Conservation (phyloP, 2,888 invertebrate genomes). For the Pterobdella sp. region DNA sequence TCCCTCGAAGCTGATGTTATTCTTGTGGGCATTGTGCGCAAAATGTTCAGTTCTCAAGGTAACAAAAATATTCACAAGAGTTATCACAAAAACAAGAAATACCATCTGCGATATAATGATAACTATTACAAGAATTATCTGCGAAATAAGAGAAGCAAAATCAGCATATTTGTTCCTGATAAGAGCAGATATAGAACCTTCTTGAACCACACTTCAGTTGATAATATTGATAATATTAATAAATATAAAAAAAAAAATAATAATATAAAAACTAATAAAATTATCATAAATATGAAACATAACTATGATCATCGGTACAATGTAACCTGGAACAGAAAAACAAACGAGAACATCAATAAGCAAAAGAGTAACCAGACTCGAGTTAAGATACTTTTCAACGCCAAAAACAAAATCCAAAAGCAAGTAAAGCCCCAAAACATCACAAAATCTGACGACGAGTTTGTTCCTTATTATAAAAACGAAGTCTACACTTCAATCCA, state of each 20-base stretch:
- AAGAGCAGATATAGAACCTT: background rate
- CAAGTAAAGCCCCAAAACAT: background rate
- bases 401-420: background rate
- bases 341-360: no score
- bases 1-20: constrained; percentile 12
- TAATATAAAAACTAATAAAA: no score
- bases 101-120: background rate
- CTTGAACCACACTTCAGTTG: background rate
- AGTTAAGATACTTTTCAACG: background rate
- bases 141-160: constrained; percentile 1
- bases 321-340: background rate
- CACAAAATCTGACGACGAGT: background rate
- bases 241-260: no score
- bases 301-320: background rate
- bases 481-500: background rate
- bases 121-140: constrained; percentile 5
- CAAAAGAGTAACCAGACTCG: background rate
- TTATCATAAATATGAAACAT: no score
- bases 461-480: background rate
- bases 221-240: no score
- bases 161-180: constrained; percentile 1
- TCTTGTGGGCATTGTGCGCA: constrained; percentile 5
- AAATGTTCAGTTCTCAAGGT: background rate
- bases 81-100: background rate
- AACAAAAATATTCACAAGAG: background rate